Conservation (phyloP, 2,888 invertebrate species). For the Yponomeuta malinellus region DNA sequence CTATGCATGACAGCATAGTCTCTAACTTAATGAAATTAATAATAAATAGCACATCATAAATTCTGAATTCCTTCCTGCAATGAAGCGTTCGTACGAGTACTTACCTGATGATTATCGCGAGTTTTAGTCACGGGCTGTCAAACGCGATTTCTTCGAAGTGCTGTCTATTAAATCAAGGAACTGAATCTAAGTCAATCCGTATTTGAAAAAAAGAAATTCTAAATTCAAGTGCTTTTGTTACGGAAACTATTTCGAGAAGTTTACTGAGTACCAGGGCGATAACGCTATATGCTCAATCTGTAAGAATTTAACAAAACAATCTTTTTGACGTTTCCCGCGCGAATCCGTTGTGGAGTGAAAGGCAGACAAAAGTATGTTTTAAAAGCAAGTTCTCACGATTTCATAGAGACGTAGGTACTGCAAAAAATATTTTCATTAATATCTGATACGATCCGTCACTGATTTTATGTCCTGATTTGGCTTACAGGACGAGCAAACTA, state of each 20-base stretch:
- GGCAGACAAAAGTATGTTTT: not conserved
- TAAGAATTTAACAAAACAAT: conserved; percentile 5
- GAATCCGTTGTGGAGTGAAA: conserved; percentile 1
- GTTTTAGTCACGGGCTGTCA: conserved; percentile 4
- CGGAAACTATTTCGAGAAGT: no score
- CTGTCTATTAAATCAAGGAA: no score
- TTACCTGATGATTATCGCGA: not conserved
- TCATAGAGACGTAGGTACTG: not conserved
- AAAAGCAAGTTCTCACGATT: conserved; percentile 7
- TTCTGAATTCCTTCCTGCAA: not conserved
- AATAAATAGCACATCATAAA: not conserved
- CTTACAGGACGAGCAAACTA: no score
- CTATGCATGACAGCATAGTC: not conserved
- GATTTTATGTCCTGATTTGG: no score
- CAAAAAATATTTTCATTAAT: not conserved
- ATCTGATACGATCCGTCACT: no score
- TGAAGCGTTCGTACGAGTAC: not conserved
- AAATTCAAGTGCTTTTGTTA: no score
- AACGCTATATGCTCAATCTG: not conserved
- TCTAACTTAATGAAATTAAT: not conserved
- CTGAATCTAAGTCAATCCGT: no score
- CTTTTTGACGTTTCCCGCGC: not conserved
- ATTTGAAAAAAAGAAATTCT: no score
- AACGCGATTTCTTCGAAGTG: not conserved
- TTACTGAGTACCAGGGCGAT: not conserved